Evolutionary conservation across 2,113 vertebrate species (phyloP), one percentile per base, ranked within the genome.

Genomic region (Cepphus grylle): DNA sequence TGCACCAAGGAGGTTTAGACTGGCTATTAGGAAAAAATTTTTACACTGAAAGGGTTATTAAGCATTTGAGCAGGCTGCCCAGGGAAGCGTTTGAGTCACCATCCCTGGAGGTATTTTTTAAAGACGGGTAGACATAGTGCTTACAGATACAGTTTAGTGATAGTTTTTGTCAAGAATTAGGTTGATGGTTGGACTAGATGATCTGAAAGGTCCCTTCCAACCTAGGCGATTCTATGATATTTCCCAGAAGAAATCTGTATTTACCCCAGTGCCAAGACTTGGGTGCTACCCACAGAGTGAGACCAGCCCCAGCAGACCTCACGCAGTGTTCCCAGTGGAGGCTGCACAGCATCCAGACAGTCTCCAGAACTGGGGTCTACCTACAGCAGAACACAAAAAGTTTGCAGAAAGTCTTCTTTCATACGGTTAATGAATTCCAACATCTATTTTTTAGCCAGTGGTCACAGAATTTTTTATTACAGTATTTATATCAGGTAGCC

Each of bases 261-360:
- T 25, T 5, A 83, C 9, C 14, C 49, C 26, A 1, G 8, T 1
- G 1, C 42, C 50, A 53, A 62, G 49, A 56, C 38, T 26, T 3
- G 1, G 34, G n/a, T 63, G 38, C 34, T 27, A 42, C n/a, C 58
- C 9, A 3, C 32, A 12, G 52, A 78, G 38, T 1, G 0, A 40
- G 25, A 76, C n/a, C 0, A 0, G 69, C 43, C 40, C 17, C 19
- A 2, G 66, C n/a, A 71, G 17, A 78, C 15, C 55, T 78, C 47
- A 17, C 0, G 2, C 25, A 18, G 38, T 4, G 1, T 8, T 85
- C 26, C 47, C 1, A 0, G 2, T 10, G 34, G 38, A 83, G 30
- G 40, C 49, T 73, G 23, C 1, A 1, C 42, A 40, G 52, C 45
- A 81, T 40, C 42, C 69, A 59, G 10, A n/a, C 34, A 36, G 27